Percentiles rank a stretch among this genome's conserved stretches.
These are phyloP conservation scores for Marcusenius ussheri DNA, from an alignment of 2,113 vertebrate species.

Conservation along the genomic window DNA sequence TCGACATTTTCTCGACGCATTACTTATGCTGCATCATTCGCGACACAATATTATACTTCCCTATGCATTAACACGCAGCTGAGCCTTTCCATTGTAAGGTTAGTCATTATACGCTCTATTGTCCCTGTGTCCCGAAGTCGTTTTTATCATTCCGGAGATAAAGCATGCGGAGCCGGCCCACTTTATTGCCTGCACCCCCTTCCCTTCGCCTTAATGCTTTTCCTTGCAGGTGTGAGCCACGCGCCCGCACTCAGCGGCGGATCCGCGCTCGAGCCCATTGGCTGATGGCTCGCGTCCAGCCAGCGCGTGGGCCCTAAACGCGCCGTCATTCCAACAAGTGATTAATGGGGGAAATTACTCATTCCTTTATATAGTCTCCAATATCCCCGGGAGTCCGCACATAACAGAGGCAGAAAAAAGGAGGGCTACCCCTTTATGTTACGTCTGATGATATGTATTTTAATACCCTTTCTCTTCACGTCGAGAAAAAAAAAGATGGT, in stretches of 20 bases:
- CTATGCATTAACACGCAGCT: neutral
- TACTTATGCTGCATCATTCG: neutral
- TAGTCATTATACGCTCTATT: conserved; percentile 10
- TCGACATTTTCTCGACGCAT: neutral
- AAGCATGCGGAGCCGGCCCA: neutral
- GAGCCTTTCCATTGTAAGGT: neutral
- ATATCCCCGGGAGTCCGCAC: conserved; percentile 42
- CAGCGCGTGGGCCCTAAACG: conserved; percentile 21
- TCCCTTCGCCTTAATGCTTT: conserved; percentile 2
- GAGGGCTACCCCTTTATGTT: conserved; percentile 51
- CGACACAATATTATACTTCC: neutral
- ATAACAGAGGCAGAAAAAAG: conserved; percentile 45
- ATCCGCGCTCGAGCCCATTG: conserved; percentile 46
- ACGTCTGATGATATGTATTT: neutral
- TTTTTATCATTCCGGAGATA: conserved; percentile 11
- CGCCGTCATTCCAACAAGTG: conserved; percentile 49
- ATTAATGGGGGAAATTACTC: conserved; percentile 68
- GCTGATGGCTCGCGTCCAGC: conserved; percentile 45
- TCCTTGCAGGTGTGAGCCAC: conserved; percentile 64
- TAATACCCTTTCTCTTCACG: neutral
- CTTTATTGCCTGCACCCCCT: neutral
- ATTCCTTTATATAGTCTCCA: conserved; percentile 50
- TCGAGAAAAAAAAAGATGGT: neutral
- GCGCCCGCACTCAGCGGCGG: conserved; percentile 53
- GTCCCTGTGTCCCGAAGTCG: neutral